Base-by-base conservation (phyloP, 2,113 vertebrate genomes). In the Melanocharis versteri region DNA sequence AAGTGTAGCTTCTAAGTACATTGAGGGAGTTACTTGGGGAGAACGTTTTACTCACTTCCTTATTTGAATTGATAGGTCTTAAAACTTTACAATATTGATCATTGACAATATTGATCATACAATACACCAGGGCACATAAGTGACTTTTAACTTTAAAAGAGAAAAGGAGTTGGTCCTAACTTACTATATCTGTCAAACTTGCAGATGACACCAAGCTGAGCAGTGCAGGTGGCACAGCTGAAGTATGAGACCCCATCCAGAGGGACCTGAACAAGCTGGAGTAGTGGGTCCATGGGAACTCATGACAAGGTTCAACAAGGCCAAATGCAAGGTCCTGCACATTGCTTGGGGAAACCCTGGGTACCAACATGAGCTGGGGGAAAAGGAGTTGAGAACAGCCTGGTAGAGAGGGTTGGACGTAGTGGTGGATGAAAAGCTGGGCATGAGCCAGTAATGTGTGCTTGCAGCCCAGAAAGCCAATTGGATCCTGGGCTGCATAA, bases 321-420 rank as follows among this genome's bases (percentile, higher is more conserved):
- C 51, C 37, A 58, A 44, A 20, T 39, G 13, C 10, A 37, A 81
- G 10, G 5, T 81, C 19, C 27, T 58, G 10, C 8, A 17, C 23
- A 23, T 9, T 5, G 6, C 2, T 1, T 65, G 37, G 10, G 27
- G 13, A 8, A 65, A 39, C 1, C 2, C 5, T 12, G 14, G 18
- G 15, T 50, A 44, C 23, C 33, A 28, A 6, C 12, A 28, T 0
- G 1, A 6, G 27, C 15, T 51, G 22, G 30, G 18, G 24, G 2
- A 7, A 57, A 89, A 39, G 15, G 4, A 23, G 12, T 28, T 73
- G 39, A 51, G 19, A 66, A 15, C 9, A 45, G 10, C 19, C 20
- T 3, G 11, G 19, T 11, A 73, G 33, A 73, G 8, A 44, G 33
- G 20, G 8, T 8, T 57, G 27, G 31, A 35, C 10, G 19, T 20